A percentile compares a stretch with the other conserved stretches of the same genome.
Evolutionary conservation across 1,140 invertebrate species (phyloP).

Genomic region (Drosophila navojoa): DNA sequence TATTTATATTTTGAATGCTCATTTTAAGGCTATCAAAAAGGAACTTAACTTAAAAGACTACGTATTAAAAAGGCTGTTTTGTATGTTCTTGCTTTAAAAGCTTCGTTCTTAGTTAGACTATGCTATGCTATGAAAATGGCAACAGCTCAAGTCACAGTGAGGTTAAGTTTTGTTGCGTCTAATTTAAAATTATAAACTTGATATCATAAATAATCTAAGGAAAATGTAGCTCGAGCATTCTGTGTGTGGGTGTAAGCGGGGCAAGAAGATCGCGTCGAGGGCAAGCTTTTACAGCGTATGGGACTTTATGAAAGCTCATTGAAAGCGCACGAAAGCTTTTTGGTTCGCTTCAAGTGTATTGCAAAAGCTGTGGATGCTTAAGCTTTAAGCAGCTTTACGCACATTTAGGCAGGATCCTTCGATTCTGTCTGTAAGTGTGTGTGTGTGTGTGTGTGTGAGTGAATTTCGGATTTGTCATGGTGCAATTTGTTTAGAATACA

Average conservation of each 20-base stretch:
- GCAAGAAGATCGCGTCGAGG: constrained; percentile 9
- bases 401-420: background rate
- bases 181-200: constrained; percentile 11
- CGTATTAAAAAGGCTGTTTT: constrained; percentile 14
- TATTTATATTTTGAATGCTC: constrained; percentile 1
- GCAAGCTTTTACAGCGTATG: constrained; percentile 21
- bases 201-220: background rate
- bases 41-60: constrained; percentile 42
- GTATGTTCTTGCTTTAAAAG: constrained; percentile 41
- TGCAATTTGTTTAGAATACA: background rate
- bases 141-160: constrained; percentile 59
- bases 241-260: background rate
- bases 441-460: constrained; percentile 1
- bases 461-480: constrained; percentile 26
- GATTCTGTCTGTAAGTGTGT: background rate
- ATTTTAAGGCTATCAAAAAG: constrained; percentile 28
- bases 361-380: background rate
- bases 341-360: background rate
- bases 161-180: constrained; percentile 40
- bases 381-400: constrained; percentile 12
- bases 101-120: constrained; percentile 34
- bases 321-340: background rate
- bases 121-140: constrained; percentile 53
- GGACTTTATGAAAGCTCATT: constrained; percentile 1
- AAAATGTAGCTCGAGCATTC: background rate